Conservation (phyloP, 1,140 invertebrate species). For the Amyelois transitella region DNA sequence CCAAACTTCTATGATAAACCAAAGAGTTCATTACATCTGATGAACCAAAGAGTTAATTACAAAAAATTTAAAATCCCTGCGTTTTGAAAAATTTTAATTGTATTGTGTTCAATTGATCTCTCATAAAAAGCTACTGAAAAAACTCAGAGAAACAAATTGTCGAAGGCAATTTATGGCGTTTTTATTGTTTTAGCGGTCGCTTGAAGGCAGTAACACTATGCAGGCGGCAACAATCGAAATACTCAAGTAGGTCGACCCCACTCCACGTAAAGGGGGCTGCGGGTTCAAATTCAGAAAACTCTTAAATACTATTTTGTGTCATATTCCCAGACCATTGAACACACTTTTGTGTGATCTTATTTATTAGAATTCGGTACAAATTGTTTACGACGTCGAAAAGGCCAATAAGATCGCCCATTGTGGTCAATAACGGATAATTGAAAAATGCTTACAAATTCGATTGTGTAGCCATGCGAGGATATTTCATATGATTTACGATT, state of each 20-base stretch:
- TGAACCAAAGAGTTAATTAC: background rate
- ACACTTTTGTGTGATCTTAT: conserved; percentile 9
- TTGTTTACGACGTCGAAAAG: conserved; percentile 50
- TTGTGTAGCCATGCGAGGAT: conserved; percentile 46
- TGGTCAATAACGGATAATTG: conserved; percentile 65
- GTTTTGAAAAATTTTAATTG: background rate
- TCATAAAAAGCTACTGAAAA: background rate
- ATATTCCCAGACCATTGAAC: conserved; percentile 13
- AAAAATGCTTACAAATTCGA: conserved; percentile 61
- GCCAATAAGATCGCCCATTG: conserved; percentile 49
- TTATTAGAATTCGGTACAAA: conserved; percentile 29
- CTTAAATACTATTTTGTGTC: conserved; percentile 8
- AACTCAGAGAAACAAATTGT: conserved; percentile 12
- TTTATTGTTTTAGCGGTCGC: conserved; percentile 36
- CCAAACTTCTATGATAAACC: no score
- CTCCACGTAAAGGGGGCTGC: conserved; percentile 25
- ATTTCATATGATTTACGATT: conserved; percentile 52
- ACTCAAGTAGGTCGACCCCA: conserved; percentile 38
- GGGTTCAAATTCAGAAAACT: conserved; percentile 19
- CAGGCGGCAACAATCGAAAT: conserved; percentile 37
- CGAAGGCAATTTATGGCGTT: conserved; percentile 13
- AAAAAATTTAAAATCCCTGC: conserved; percentile 4
- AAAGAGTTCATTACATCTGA: no score
- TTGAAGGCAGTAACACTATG: conserved; percentile 21
- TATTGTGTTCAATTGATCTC: background rate